Evolutionary conservation across 2,888 invertebrate genomes (phyloP).

Genomic region (Drosophila algonquin): DNA sequence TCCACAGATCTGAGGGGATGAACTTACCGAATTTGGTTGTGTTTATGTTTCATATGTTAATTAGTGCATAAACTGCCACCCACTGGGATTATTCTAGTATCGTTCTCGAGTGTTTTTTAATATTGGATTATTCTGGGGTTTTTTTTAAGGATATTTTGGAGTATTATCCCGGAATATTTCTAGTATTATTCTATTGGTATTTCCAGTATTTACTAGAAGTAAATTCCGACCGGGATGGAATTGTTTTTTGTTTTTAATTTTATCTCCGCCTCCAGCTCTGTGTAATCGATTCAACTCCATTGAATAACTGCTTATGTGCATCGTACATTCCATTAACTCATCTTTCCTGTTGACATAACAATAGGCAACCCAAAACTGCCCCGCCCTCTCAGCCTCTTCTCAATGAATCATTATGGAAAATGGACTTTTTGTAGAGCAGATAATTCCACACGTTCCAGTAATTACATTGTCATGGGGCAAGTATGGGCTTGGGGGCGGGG

Average conservation of each 20-base stretch:
- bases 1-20: not conserved
- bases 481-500: not conserved
- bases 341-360: constrained; percentile 45
- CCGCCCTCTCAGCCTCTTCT: not conserved
- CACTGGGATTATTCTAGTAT: too few relatives aligned
- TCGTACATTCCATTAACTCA: constrained; percentile 21
- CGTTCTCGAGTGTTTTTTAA: too few relatives aligned
- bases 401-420: constrained; percentile 11
- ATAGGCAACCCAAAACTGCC: constrained; percentile 4
- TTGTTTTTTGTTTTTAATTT: too few relatives aligned
- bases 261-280: not conserved
- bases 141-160: too few relatives aligned
- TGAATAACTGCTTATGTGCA: constrained; percentile 4
- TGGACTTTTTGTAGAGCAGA: constrained; percentile 17
- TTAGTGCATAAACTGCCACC: not conserved
- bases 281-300: not conserved
- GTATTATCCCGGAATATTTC: too few relatives aligned
- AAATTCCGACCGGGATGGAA: too few relatives aligned
- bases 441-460: constrained; percentile 24
- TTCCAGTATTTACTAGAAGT: too few relatives aligned
- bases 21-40: not conserved
- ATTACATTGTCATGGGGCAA: constrained; percentile 29
- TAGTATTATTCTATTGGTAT: too few relatives aligned
- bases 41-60: not conserved
- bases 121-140: too few relatives aligned